These are phyloP conservation scores for Paedocypris sp. DNA, from an alignment of 2,113 vertebrate genomes.

Conservation along the genomic window DNA sequence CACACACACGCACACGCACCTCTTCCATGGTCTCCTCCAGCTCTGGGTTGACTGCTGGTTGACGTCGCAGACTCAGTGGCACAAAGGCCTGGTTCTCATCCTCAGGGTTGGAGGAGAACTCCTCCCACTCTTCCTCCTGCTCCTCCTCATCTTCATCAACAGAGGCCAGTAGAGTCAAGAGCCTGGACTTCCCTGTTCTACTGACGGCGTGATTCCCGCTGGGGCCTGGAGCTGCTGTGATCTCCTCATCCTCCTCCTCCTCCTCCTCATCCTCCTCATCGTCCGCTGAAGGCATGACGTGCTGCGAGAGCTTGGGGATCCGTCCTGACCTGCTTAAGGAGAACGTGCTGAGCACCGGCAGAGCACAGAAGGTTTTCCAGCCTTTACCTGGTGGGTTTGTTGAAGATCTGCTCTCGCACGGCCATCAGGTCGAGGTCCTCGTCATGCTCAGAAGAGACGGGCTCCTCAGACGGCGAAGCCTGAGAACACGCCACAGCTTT, in stretches of 20 bases:
- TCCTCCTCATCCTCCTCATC: constrained; percentile 37
- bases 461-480: too few relatives aligned
- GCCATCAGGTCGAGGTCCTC: constrained; percentile 29
- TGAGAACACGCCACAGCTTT: too few relatives aligned
- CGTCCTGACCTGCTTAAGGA: constrained; percentile 59
- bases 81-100: constrained; percentile 77
- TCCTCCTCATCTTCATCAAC: constrained; percentile 67
- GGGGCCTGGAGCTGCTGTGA: constrained; percentile 38
- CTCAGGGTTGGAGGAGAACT: constrained; percentile 52
- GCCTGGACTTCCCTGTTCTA: constrained; percentile 50
- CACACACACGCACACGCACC: constrained; percentile 50
- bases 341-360: too few relatives aligned
- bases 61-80: constrained; percentile 71
- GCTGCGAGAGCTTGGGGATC: constrained; percentile 53
- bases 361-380: background rate
- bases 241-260: constrained; percentile 1
- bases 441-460: constrained; percentile 35
- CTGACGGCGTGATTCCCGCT: constrained; percentile 41
- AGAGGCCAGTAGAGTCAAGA: constrained; percentile 75
- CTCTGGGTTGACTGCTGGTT: constrained; percentile 58
- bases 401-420: constrained; percentile 39
- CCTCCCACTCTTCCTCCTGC: constrained; percentile 43
- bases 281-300: constrained; percentile 46
- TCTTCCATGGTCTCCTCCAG: constrained; percentile 85
- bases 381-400: constrained; percentile 48